phyloP scores from a whole-genome alignment of 1,140 invertebrate genomes.

The Brachionus angularis region DNA sequence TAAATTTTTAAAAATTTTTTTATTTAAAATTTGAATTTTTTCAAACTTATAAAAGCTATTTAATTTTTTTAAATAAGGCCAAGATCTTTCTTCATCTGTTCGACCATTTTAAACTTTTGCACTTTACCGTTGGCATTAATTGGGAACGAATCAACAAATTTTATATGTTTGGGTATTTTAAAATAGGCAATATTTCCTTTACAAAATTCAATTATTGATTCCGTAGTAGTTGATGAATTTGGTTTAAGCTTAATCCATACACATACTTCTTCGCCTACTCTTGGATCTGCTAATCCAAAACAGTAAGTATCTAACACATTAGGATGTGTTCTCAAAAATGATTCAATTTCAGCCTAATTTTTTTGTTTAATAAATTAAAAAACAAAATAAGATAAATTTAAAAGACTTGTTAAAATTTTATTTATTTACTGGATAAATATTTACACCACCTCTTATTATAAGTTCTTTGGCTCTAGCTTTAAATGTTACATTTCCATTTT shows the following conservation, averaged over 20 bases:
- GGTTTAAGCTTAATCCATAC: constrained; percentile 1
- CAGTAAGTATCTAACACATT: constrained; percentile 14
- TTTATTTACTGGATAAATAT: constrained; percentile 67
- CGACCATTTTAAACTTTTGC: constrained; percentile 67
- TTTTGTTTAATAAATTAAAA: not conserved
- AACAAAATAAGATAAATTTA: not conserved
- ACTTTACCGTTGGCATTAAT: constrained; percentile 79
- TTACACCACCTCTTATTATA: constrained; percentile 86
- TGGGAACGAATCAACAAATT: constrained; percentile 68
- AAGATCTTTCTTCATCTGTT: constrained; percentile 48
- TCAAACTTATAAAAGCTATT: too few relatives aligned
- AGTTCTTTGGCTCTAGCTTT: constrained; percentile 82
- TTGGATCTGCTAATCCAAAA: constrained; percentile 65
- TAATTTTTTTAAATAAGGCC: too few relatives aligned
- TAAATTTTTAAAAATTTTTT: too few relatives aligned
- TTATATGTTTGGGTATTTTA: constrained; percentile 74
- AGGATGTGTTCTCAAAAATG: constrained; percentile 5
- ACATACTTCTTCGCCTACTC: constrained; percentile 25
- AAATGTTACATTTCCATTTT: constrained; percentile 57
- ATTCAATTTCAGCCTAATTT: constrained; percentile 66
- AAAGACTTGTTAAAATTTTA: not conserved
- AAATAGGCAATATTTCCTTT: constrained; percentile 71
- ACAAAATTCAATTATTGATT: constrained; percentile 65
- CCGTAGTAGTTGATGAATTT: not conserved
- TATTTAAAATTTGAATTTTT: too few relatives aligned